Base-by-base conservation (phyloP, 2,113 vertebrate species). In the Crotalus horridus region DNA sequence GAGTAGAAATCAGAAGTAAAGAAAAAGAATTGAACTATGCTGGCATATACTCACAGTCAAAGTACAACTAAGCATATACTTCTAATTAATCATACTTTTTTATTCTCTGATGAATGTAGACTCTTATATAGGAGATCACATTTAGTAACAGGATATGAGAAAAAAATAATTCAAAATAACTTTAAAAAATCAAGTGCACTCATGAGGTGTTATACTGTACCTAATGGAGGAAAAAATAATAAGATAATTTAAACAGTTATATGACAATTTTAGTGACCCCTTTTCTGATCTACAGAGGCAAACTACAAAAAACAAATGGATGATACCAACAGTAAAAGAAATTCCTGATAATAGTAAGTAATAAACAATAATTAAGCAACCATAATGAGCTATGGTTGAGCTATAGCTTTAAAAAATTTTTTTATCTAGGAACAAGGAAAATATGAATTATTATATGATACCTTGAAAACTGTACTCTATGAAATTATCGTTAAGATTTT, bases 401-500 rank as follows among this genome's bases (percentile, higher is more conserved):
- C 20, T 81, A 13, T 39, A 81, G 15, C 15, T 39, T 81, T 81
- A 81, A 81, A 20, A 7, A 20, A 39, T 0, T 39, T 6, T 6
- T 81, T 81, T 39, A 39, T 81, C 13, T 54, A 54, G 53, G 11
- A n/a, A 2, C 29, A 29, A 54, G 48, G 51, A 54, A 26, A 0
- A 21, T n/a, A 92, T 93, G 51, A 13, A 46, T 4, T 21, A 11
- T 85, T 94, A 21, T 51, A 85, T 6, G 55, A 3, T 54, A 48
- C 33, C 13, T 53, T 29, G 13, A 90, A 54, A 92, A 4, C 53
- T 90, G 89, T 91, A 94, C 94, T 91, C 85, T 93, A 90, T 15
- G 23, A 92, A 87, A 61, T 91, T 61, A 13, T 85, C 85, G 87
- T 20, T 59, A 93, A 94, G 64, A 89, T 46, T 7, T 95, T 92